These are phyloP conservation scores for Zaprionus obscuricornis DNA, from an alignment of 2,888 invertebrate species.

Conservation along the genomic window DNA sequence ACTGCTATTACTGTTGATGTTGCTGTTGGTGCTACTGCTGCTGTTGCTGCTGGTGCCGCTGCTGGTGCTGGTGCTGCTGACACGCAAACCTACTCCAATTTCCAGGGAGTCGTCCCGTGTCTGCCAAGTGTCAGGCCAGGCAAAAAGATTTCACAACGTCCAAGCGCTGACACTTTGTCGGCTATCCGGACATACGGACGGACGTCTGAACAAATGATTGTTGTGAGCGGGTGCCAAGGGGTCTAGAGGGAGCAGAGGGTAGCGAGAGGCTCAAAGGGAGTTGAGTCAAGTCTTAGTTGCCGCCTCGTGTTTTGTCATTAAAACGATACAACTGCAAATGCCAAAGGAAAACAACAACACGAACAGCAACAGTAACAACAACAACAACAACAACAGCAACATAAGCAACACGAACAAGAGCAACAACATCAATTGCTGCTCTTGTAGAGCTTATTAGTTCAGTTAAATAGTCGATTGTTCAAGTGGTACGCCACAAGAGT, in stretches of 20 bases:
- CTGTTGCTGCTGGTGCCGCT: no score
- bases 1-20: no score
- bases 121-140: conserved; percentile 51
- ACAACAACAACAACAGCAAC: no score
- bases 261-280: background rate
- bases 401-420: no score
- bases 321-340: conserved; percentile 60
- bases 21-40: no score
- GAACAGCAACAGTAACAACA: conserved; percentile 2
- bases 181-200: conserved; percentile 4
- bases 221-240: background rate
- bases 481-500: conserved; percentile 25
- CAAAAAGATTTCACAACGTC: conserved; percentile 52
- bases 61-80: conserved; percentile 43
- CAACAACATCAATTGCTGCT: conserved; percentile 26
- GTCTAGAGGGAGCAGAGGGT: background rate
- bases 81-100: conserved; percentile 74
- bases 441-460: conserved; percentile 56
- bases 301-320: conserved; percentile 61
- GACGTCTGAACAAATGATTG: conserved; percentile 1
- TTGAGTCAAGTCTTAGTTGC: conserved; percentile 3
- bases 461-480: conserved; percentile 38
- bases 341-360: conserved; percentile 36
- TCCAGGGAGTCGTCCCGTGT: conserved; percentile 47
- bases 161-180: conserved; percentile 57